These are phyloP conservation scores for Heliconius ismenius DNA, from an alignment of 2,888 invertebrate genomes.

Conservation along the genomic window DNA sequence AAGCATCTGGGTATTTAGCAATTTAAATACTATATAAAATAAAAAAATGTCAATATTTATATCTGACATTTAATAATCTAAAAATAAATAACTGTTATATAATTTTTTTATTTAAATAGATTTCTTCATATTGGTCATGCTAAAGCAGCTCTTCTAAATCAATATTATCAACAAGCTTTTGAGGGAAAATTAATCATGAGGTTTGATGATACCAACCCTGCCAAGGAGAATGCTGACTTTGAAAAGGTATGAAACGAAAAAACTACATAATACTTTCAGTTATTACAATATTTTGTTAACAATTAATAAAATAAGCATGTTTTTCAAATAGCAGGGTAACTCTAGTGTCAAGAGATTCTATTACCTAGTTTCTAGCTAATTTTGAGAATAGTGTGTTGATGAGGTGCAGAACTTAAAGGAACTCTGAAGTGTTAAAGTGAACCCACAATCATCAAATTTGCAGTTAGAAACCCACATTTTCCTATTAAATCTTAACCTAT, in stretches of 20 bases:
- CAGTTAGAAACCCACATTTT: neutral
- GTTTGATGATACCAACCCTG: conserved; percentile 99
- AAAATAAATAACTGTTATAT: neutral
- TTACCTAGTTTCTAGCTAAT: neutral
- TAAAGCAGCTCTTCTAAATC: conserved; percentile 98
- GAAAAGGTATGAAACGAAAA: conserved; percentile 85
- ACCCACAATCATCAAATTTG: neutral
- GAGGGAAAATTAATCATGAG: conserved; percentile 98
- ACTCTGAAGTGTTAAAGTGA: neutral
- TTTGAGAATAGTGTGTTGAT: neutral
- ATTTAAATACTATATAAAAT: neutral
- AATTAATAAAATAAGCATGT: neutral
- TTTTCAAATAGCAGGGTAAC: neutral
- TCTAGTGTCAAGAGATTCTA: neutral
- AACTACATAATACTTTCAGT: neutral
- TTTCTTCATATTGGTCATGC: conserved; percentile 99
- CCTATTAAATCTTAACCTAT: too few relatives aligned
- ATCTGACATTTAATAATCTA: neutral
- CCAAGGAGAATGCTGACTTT: conserved; percentile 98
- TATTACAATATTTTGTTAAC: neutral
- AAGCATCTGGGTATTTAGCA: conserved; percentile 92
- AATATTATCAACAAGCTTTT: conserved; percentile 96
- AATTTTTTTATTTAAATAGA: conserved; percentile 62
- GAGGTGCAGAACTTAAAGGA: neutral
- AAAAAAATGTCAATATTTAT: neutral